phyloP scores from a whole-genome alignment of 2,113 vertebrate genomes.

The Hypocryptadius cinnamomeus region DNA sequence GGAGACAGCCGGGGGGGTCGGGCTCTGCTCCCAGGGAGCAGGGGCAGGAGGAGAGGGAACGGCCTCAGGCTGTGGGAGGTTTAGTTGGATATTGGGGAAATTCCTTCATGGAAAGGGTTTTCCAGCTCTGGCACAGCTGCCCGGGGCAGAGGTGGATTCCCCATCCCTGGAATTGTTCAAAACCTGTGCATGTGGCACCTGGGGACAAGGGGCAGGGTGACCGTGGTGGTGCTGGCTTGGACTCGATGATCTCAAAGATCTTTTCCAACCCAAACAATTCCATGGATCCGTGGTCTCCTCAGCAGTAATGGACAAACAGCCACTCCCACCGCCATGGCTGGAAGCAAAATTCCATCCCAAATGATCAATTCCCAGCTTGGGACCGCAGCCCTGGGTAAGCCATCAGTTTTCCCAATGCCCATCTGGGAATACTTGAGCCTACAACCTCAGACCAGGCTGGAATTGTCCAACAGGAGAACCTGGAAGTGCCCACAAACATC shows the following conservation, averaged over 20 bases:
- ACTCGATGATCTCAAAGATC: too few relatives aligned
- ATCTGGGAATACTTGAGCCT: neutral
- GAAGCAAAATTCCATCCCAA: neutral
- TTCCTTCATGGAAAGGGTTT: neutral
- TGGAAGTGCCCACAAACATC: neutral
- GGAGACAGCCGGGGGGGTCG: neutral
- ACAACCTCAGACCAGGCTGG: neutral
- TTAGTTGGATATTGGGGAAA: neutral
- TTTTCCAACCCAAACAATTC: neutral
- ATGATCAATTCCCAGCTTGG: neutral
- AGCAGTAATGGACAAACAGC: neutral
- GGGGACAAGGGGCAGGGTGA: neutral
- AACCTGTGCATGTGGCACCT: neutral
- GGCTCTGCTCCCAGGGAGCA: neutral
- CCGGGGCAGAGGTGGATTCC: neutral
- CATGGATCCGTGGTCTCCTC: neutral
- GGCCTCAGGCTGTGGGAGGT: neutral
- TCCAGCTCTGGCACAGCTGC: neutral
- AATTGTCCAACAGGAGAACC: rapidly evolving
- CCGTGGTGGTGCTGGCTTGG: neutral
- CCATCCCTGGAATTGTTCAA: neutral
- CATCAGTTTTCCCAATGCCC: too few relatives aligned
- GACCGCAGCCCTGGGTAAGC: rapidly evolving
- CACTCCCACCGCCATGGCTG: rapidly evolving
- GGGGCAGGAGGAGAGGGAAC: neutral